phyloP scores from a whole-genome alignment of 2,113 vertebrate species.

The Calidris pygmaea region DNA sequence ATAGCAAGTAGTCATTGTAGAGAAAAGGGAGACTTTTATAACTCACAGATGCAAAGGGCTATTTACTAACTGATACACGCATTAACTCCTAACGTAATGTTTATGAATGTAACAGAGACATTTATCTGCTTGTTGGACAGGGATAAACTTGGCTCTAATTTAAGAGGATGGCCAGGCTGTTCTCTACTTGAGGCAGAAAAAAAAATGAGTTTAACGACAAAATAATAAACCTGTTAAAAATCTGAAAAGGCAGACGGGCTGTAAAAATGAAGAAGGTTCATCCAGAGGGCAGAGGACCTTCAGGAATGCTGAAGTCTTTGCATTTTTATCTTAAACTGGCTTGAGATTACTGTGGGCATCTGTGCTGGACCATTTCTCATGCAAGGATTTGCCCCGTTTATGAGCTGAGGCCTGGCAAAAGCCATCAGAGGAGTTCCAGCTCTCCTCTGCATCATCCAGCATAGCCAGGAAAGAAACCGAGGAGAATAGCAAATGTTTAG shows the following conservation, averaged over 20 bases:
- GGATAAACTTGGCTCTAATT: not conserved
- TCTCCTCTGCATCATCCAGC: not conserved
- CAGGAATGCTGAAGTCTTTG: not conserved
- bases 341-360: not conserved
- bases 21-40: not conserved
- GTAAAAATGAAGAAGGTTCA: not conserved
- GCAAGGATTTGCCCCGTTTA: not conserved
- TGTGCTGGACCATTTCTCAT: not conserved
- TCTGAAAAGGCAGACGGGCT: not conserved
- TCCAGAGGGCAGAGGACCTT: not conserved
- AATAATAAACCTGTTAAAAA: not conserved
- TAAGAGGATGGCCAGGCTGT: not conserved
- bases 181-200: not conserved
- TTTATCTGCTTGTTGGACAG: not conserved
- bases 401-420: not conserved
- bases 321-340: not conserved
- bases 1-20: not conserved
- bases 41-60: not conserved
- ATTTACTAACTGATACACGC: not conserved
- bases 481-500: not conserved
- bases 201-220: not conserved
- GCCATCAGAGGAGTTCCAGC: not conserved
- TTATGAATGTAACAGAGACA: not conserved
- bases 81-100: not conserved
- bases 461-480: not conserved